A percentile compares a stretch with the other conserved stretches of the same genome.
These are phyloP conservation scores for Cynoglossus semilaevis DNA, from an alignment of 2,113 vertebrate genomes.

Conservation along the genomic window DNA sequence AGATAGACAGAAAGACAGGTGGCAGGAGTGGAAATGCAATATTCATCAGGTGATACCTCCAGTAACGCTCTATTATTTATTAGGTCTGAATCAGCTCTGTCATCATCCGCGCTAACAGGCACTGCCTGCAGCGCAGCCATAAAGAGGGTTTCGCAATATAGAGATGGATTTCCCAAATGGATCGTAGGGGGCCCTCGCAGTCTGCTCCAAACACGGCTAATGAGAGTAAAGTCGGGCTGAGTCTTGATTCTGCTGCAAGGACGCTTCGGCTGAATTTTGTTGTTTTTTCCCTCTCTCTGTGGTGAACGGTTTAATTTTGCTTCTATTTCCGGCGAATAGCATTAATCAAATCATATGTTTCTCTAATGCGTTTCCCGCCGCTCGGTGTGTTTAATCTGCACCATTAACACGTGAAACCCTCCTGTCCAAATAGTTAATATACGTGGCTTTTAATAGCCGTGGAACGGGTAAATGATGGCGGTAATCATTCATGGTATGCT, in stretches of 20 bases:
- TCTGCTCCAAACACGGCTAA: slow-evolving; percentile 57
- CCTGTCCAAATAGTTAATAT: slow-evolving; percentile 67
- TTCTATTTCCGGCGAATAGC: slow-evolving; percentile 51
- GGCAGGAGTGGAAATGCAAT: slow-evolving; percentile 53
- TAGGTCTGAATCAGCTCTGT: slow-evolving; percentile 65
- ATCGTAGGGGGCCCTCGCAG: slow-evolving; percentile 41
- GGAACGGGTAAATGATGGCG: slow-evolving; percentile 67
- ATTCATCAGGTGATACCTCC: slow-evolving; percentile 69
- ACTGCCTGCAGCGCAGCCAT: slow-evolving; percentile 57
- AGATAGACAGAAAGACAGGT: slow-evolving; percentile 20
- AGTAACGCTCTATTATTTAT: slow-evolving; percentile 71
- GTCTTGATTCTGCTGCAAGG: slow-evolving; percentile 38
- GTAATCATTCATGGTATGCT: slow-evolving; percentile 71
- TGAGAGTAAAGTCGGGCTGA: slow-evolving; percentile 57
- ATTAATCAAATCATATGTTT: slow-evolving; percentile 59
- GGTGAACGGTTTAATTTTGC: slow-evolving; percentile 46
- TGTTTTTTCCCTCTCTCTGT: slow-evolving; percentile 9
- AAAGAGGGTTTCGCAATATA: slow-evolving; percentile 42
- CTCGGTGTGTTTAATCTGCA: slow-evolving; percentile 39
- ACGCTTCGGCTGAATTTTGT: neutral
- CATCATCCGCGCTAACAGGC: slow-evolving; percentile 60
- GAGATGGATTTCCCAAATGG: slow-evolving; percentile 62
- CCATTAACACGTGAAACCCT: slow-evolving; percentile 64
- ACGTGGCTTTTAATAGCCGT: slow-evolving; percentile 65
- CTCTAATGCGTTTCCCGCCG: slow-evolving; percentile 41